A percentile compares a stretch with the other conserved stretches of the same genome.
These are phyloP conservation scores for Euleptes europaea DNA, from an alignment of 2,113 vertebrate species.

Conservation along the genomic window DNA sequence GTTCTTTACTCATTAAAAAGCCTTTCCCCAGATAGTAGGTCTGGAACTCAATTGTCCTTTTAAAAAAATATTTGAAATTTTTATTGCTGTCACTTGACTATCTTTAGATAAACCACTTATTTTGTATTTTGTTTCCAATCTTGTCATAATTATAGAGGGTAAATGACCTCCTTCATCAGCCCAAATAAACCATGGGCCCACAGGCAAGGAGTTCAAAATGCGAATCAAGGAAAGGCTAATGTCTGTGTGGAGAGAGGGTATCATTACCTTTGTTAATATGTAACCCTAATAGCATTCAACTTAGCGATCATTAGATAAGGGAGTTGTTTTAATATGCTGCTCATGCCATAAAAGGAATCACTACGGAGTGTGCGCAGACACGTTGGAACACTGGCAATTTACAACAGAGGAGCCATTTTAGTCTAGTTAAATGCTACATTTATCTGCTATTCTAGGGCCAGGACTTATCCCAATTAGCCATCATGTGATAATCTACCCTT, in stretches of 20 bases:
- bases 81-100: not conserved
- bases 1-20: not conserved
- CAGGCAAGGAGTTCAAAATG: conserved; percentile 48
- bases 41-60: not conserved
- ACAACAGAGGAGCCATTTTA: not conserved
- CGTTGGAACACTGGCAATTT: not conserved
- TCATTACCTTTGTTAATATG: conserved; percentile 65
- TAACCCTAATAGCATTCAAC: conserved; percentile 73
- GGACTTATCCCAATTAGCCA: not conserved
- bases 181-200: not conserved
- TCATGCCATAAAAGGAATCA: conserved; percentile 46
- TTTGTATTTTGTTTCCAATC: not conserved
- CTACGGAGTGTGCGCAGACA: not conserved
- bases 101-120: conserved; percentile 9
- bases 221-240: conserved; percentile 65
- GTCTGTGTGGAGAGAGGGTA: conserved; percentile 49
- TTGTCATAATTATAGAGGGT: conserved; percentile 32
- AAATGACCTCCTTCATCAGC: not conserved
- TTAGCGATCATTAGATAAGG: conserved; percentile 67
- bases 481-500: not conserved
- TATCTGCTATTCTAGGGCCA: not conserved
- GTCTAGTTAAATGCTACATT: not conserved
- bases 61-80: not conserved
- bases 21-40: not conserved
- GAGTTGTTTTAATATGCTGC: conserved; percentile 71